Percentiles rank a stretch among this genome's conserved stretches.
phyloP scores from a whole-genome alignment of 2,888 invertebrate species.

The Drosophila phalerata region DNA sequence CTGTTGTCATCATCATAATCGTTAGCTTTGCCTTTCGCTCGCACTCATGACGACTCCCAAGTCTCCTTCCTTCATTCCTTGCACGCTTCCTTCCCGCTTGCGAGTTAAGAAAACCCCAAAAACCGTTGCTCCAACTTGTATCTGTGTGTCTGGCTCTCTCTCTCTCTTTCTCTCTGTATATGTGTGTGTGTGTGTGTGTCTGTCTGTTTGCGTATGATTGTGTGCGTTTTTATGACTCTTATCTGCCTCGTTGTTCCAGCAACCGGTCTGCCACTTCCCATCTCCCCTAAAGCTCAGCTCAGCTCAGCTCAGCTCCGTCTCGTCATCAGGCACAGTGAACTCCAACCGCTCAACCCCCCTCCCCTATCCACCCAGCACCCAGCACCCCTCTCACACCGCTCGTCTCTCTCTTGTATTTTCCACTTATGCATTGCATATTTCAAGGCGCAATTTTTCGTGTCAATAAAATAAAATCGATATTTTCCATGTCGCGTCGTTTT shows the following conservation, averaged over 20 bases:
- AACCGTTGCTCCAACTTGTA: constrained; percentile 31
- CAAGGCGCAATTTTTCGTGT: constrained; percentile 76
- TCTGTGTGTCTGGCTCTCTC: constrained; percentile 10
- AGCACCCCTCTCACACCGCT: not conserved
- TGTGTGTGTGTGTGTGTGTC: constrained; percentile 1
- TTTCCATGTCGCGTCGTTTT: constrained; percentile 29
- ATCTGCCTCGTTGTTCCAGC: constrained; percentile 61
- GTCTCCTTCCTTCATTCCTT: not conserved
- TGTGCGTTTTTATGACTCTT: constrained; percentile 76
- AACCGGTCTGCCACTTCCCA: constrained; percentile 31
- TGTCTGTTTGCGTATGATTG: constrained; percentile 25
- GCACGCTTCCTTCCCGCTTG: not conserved
- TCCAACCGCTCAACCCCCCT: not conserved
- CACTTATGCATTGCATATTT: constrained; percentile 72
- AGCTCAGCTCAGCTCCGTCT: constrained; percentile 4
- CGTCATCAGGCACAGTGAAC: constrained; percentile 10
- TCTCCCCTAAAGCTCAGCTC: not conserved
- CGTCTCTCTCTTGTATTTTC: constrained; percentile 39
- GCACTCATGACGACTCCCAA: constrained; percentile 29
- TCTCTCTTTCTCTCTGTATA: too few relatives aligned
- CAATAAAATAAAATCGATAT: constrained; percentile 76
- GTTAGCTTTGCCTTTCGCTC: constrained; percentile 63
- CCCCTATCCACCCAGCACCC: not conserved
- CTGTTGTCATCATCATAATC: constrained; percentile 76
- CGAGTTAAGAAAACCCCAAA: constrained; percentile 46